These are phyloP conservation scores for Tragelaphus imberbis DNA, from an alignment of 2,113 vertebrate genomes.

Conservation along the genomic window DNA sequence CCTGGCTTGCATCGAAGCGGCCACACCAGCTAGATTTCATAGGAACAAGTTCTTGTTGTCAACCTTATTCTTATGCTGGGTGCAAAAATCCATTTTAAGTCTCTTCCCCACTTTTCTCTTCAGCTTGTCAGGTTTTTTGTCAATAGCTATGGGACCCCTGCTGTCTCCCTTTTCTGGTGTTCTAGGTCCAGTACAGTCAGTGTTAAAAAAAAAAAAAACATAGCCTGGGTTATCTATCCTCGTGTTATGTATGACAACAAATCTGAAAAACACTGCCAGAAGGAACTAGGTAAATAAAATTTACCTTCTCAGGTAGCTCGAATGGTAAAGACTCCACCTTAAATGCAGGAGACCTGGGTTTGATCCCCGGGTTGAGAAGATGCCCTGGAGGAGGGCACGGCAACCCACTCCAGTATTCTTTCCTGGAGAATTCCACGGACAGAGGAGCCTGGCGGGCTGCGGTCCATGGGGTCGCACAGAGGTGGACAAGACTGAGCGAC, in stretches of 20 bases:
- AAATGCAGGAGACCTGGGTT: background rate
- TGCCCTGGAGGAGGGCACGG: background rate
- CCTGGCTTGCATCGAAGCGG: background rate
- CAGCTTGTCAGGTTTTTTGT: background rate
- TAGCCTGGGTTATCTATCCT: background rate
- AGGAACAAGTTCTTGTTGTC: background rate
- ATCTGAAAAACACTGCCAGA: background rate
- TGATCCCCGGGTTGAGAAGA: background rate
- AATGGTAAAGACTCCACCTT: background rate
- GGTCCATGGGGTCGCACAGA: too few relatives aligned
- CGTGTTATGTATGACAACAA: background rate
- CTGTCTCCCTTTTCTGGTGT: background rate
- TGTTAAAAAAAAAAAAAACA: background rate
- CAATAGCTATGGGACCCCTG: background rate
- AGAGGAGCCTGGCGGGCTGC: background rate
- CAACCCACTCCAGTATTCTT: background rate
- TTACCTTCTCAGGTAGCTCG: background rate
- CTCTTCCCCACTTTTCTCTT: background rate
- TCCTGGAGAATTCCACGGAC: background rate
- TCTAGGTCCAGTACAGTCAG: background rate
- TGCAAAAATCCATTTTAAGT: background rate
- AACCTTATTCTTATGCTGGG: background rate
- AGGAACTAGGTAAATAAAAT: background rate
- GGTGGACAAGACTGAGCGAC: background rate
- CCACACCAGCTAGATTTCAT: background rate